Evolutionary conservation across 2,888 invertebrate species (phyloP).

Genomic region (Dryocosmus kuriphilus): DNA sequence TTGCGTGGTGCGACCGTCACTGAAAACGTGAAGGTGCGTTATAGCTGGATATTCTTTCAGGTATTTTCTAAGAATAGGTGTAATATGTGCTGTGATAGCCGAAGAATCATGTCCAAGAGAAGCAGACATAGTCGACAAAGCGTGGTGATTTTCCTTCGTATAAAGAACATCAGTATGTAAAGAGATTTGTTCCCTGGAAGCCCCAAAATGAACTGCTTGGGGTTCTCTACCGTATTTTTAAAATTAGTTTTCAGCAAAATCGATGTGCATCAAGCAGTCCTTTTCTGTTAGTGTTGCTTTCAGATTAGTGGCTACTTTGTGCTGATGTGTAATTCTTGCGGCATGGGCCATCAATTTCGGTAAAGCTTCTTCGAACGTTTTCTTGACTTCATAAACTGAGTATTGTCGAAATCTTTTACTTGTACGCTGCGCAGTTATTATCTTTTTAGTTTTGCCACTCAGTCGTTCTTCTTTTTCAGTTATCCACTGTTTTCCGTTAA

Average conservation of each 20-base stretch:
- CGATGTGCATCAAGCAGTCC: conserved; percentile 1
- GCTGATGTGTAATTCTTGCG: conserved; percentile 23
- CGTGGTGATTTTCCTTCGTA: conserved; percentile 1
- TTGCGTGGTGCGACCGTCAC: conserved; percentile 9
- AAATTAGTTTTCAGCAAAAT: conserved; percentile 16
- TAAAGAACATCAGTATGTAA: conserved; percentile 39
- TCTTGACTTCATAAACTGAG: conserved; percentile 17
- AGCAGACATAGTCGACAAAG: conserved; percentile 38
- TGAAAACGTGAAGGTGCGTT: no score
- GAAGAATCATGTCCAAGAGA: conserved; percentile 40
- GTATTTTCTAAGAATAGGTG: no score
- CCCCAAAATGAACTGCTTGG: conserved; percentile 35
- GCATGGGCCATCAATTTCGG: conserved; percentile 11
- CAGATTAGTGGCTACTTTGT: conserved; percentile 6
- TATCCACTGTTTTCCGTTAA: conserved; percentile 12
- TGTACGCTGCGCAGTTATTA: conserved; percentile 5
- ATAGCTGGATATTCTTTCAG: no score
- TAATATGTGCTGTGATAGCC: conserved; percentile 35
- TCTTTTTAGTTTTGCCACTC: not conserved
- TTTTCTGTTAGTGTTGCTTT: conserved; percentile 2
- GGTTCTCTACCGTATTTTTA: conserved; percentile 10
- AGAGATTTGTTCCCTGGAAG: conserved; percentile 38
- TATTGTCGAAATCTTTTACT: not conserved
- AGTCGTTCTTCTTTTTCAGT: conserved; percentile 19
- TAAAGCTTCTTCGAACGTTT: not conserved